Evolutionary conservation across 2,113 vertebrate genomes (phyloP).

Genomic region (Phalacrocorax brasilianus): DNA sequence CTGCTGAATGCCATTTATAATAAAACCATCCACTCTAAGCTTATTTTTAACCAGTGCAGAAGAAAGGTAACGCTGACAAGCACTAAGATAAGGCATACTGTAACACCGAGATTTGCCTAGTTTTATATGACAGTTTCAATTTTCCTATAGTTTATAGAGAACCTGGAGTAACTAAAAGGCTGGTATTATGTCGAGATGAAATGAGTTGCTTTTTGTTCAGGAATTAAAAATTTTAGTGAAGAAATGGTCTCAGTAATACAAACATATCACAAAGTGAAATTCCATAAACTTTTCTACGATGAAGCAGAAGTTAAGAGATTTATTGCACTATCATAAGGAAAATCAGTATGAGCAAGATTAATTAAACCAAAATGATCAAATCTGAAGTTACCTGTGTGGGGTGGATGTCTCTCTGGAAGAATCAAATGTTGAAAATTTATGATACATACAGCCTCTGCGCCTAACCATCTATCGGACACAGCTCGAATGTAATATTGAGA

Average conservation of each 20-base stretch:
- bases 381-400: slow-evolving; percentile 89
- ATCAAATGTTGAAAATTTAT: slow-evolving; percentile 99
- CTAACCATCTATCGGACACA: slow-evolving; percentile 95
- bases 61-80: background rate
- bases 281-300: background rate
- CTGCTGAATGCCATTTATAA: background rate
- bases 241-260: background rate
- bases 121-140: background rate
- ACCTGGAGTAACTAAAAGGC: background rate
- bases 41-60: background rate
- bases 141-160: background rate
- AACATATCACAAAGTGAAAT: background rate
- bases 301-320: background rate
- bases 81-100: background rate
- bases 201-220: background rate
- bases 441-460: slow-evolving; percentile 92
- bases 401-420: slow-evolving; percentile 94
- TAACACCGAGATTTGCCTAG: background rate
- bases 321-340: background rate
- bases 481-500: slow-evolving; percentile 97
- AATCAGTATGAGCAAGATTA: background rate
- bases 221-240: background rate
- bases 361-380: background rate
- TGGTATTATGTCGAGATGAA: background rate
- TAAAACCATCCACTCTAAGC: background rate